phyloP scores from a whole-genome alignment of 2,113 vertebrate species.

The Sapayoa aenigma region DNA sequence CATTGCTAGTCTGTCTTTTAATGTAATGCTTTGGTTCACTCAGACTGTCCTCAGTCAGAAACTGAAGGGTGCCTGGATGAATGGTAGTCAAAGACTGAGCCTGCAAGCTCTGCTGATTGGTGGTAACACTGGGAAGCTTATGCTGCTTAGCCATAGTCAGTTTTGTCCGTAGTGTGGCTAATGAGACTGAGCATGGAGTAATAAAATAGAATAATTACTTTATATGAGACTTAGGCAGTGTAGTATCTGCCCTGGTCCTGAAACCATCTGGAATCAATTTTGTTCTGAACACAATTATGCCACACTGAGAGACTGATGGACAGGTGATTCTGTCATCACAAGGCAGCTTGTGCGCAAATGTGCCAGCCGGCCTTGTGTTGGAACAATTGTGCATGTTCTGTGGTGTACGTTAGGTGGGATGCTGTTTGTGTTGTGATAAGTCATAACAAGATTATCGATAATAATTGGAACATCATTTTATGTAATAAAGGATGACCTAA shows the following conservation, averaged over 20 bases:
- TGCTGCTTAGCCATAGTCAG: background rate
- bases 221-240: background rate
- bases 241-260: background rate
- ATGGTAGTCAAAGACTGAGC: background rate
- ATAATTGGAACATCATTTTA: background rate
- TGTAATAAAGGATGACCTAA: conserved; percentile 5
- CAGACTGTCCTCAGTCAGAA: background rate
- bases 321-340: background rate
- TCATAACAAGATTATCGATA: background rate
- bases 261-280: background rate
- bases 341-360: background rate
- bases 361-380: background rate
- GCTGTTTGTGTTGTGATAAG: background rate
- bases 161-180: background rate
- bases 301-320: fast-evolving
- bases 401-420: background rate
- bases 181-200: background rate
- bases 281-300: background rate
- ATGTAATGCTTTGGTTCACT: background rate
- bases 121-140: background rate
- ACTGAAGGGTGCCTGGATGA: background rate
- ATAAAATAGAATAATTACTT: background rate
- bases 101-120: background rate
- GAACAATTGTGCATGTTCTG: background rate
- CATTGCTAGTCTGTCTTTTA: background rate